phyloP scores from a whole-genome alignment of 2,797 vertebrate genomes.

The Okamejei kenojei region DNA sequence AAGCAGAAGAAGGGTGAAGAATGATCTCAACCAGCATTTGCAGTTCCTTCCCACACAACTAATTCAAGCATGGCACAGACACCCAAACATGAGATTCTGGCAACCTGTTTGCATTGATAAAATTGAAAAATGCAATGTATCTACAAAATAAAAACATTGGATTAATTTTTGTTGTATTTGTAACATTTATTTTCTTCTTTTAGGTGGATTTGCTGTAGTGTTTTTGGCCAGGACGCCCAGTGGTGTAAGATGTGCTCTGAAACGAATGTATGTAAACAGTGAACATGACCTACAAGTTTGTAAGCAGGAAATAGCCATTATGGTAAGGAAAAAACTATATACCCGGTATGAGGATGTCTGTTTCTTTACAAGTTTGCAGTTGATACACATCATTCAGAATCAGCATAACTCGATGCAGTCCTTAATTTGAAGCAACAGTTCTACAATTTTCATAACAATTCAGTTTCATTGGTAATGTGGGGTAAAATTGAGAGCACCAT shows the following conservation, averaged over 20 bases:
- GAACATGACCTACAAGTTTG: constrained; percentile 92
- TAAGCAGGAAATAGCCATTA: constrained; percentile 95
- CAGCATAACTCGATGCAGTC: too few species aligned
- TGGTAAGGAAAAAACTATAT: constrained; percentile 70
- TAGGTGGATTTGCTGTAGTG: constrained; percentile 95
- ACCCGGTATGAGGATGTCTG: too few species aligned
- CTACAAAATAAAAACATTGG: neutral
- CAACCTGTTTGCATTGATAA: neutral
- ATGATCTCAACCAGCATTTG: too few species aligned
- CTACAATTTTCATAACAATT: too few species aligned
- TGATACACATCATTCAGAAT: too few species aligned
- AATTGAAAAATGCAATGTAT: neutral
- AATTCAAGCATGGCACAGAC: too few species aligned
- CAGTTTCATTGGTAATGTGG: too few species aligned
- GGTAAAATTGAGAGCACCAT: too few species aligned
- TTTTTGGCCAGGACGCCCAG: constrained; percentile 90
- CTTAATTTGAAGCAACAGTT: too few species aligned
- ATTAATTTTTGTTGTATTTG: neutral
- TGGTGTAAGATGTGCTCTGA: constrained; percentile 85
- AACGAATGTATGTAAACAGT: constrained; percentile 97
- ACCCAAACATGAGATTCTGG: neutral
- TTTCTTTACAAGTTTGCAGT: too few species aligned
- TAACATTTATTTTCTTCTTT: constrained; percentile 42
- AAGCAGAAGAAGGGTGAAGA: too few species aligned
- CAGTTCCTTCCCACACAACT: too few species aligned